phyloP scores from a whole-genome alignment of 2,888 invertebrate genomes.

The Andrena marginata region DNA sequence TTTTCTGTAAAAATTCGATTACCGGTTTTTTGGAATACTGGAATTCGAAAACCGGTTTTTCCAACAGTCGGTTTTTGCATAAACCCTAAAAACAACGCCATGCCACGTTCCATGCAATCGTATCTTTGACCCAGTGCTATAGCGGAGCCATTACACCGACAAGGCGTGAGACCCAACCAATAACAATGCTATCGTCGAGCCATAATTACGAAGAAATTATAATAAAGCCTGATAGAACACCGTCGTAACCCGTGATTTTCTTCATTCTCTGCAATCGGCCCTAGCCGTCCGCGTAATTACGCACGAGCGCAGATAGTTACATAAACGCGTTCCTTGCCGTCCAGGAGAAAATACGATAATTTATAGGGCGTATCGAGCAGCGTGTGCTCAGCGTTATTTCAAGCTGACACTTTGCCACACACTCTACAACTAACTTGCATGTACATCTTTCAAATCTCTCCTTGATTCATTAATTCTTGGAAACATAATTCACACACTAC shows the following conservation, averaged over 20 bases:
- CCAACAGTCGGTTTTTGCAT: no score
- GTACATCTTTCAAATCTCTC: no score
- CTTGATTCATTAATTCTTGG: no score
- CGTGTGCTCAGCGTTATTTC: conserved; percentile 3
- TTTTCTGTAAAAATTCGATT: no score
- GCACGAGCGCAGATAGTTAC: conserved; percentile 29
- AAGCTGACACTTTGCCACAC: not conserved
- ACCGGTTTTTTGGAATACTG: no score
- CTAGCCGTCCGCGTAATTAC: conserved; percentile 35
- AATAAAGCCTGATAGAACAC: conserved; percentile 24
- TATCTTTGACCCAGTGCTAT: conserved; percentile 51
- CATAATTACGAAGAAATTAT: conserved; percentile 45
- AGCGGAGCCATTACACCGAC: not conserved
- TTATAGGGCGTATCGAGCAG: conserved; percentile 25
- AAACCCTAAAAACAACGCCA: conserved; percentile 1
- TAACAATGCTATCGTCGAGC: not conserved
- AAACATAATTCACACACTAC: no score
- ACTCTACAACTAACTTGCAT: no score
- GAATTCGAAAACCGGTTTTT: no score
- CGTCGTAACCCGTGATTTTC: conserved; percentile 7
- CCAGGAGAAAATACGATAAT: conserved; percentile 12
- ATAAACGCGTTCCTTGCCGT: conserved; percentile 43
- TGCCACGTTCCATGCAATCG: conserved; percentile 22
- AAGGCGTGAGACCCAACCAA: conserved; percentile 25
- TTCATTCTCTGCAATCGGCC: conserved; percentile 21